Percentiles rank a stretch among this genome's conserved stretches.
Evolutionary conservation across 2,888 invertebrate species (phyloP).

Genomic region (Acanthopleura granulata): DNA sequence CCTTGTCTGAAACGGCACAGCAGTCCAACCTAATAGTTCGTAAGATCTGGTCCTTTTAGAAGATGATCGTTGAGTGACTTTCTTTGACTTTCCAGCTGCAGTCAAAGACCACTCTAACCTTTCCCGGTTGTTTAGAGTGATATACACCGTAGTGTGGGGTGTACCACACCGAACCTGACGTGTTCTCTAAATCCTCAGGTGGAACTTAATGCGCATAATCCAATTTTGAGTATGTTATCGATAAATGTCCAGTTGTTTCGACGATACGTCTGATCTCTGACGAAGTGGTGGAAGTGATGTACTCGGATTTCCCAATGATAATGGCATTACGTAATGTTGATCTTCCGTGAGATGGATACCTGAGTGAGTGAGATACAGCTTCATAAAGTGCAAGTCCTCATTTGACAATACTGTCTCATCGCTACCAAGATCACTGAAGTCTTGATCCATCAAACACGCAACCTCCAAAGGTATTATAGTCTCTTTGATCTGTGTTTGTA

Average conservation of each 20-base stretch:
- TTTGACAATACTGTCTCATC: background rate
- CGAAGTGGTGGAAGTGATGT: too few relatives aligned
- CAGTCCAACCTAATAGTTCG: background rate
- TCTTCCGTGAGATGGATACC: background rate
- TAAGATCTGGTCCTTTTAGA: background rate
- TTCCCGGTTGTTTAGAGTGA: background rate
- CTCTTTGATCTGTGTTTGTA: background rate
- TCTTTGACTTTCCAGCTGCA: background rate
- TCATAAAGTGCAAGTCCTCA: background rate
- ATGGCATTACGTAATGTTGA: background rate
- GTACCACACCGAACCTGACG: background rate
- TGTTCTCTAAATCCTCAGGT: background rate
- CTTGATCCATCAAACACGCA: background rate
- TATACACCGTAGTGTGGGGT: background rate
- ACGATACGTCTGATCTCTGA: too few relatives aligned
- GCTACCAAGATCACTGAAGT: background rate
- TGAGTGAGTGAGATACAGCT: background rate
- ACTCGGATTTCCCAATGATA: background rate
- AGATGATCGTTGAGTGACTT: background rate
- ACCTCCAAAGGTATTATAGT: background rate
- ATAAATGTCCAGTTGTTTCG: too few relatives aligned
- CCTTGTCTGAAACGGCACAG: background rate
- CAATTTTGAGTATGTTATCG: too few relatives aligned
- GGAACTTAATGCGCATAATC: background rate
- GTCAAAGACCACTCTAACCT: background rate